Percentiles rank a stretch among this genome's conserved stretches.
Evolutionary conservation across 2,113 vertebrate genomes (phyloP).

Genomic region (Stigmatopora argus): DNA sequence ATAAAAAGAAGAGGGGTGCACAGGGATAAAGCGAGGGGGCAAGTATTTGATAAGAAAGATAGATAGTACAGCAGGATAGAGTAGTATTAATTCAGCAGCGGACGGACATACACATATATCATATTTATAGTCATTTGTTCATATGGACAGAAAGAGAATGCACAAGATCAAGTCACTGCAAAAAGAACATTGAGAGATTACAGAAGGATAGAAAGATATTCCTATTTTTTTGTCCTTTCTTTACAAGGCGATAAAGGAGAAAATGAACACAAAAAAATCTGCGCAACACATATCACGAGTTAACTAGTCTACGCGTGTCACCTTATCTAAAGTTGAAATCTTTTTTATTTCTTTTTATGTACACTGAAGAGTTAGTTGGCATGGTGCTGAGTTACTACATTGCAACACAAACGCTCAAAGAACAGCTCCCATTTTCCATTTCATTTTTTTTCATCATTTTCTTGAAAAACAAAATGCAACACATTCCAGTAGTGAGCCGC

Average conservation of each 20-base stretch:
- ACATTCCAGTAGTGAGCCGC: slow-evolving; percentile 78
- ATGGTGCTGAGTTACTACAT: slow-evolving; percentile 75
- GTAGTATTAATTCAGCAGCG: slow-evolving; percentile 82
- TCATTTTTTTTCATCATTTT: slow-evolving; percentile 57
- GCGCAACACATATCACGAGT: slow-evolving; percentile 73
- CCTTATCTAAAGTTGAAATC: slow-evolving; percentile 69
- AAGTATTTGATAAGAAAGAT: slow-evolving; percentile 88
- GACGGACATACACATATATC: slow-evolving; percentile 76
- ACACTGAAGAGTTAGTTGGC: slow-evolving; percentile 75
- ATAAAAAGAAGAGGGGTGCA: slow-evolving; percentile 97
- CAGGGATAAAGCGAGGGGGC: slow-evolving; percentile 66
- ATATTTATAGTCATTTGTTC: slow-evolving; percentile 77
- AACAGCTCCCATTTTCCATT: slow-evolving; percentile 60
- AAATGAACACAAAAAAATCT: slow-evolving; percentile 77
- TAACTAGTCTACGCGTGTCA: slow-evolving; percentile 75
- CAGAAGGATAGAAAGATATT: slow-evolving; percentile 68
- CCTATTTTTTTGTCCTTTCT: slow-evolving; percentile 60
- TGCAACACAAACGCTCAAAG: slow-evolving; percentile 70
- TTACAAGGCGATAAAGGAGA: slow-evolving; percentile 69
- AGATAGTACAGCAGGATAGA: slow-evolving; percentile 90
- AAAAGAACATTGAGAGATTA: slow-evolving; percentile 70
- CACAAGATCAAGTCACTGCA: slow-evolving; percentile 76
- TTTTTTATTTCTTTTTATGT: slow-evolving; percentile 67
- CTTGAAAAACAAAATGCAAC: slow-evolving; percentile 73
- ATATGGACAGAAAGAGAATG: slow-evolving; percentile 79